Evolutionary conservation across 1,140 invertebrate genomes (phyloP).

Genomic region (Drosophila baimaii): DNA sequence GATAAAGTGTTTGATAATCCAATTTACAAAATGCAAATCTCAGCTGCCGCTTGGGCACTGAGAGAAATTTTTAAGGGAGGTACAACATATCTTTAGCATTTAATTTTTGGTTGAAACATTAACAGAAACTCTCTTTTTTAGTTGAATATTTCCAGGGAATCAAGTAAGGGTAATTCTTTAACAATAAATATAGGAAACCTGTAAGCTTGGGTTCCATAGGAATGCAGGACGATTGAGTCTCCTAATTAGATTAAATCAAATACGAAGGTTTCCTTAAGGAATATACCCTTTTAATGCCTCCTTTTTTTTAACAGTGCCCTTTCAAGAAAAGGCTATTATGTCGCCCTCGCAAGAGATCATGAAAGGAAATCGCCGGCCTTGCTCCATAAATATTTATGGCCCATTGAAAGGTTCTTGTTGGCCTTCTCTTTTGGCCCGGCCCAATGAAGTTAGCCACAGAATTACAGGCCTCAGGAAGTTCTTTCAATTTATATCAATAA

Average conservation of each 20-base stretch:
- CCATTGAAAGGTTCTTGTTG: slow-evolving; percentile 54
- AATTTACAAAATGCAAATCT: slow-evolving; percentile 75
- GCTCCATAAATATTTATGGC: slow-evolving; percentile 73
- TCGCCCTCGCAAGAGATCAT: slow-evolving; percentile 25
- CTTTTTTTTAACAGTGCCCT: not conserved
- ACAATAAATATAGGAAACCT: not conserved
- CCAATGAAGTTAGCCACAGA: slow-evolving; percentile 55
- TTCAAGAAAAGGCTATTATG: slow-evolving; percentile 7
- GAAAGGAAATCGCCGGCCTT: slow-evolving; percentile 20
- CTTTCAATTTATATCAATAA: slow-evolving; percentile 77
- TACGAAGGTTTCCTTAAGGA: not conserved
- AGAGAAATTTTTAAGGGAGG: not conserved
- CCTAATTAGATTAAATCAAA: no score
- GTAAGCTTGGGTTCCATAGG: not conserved
- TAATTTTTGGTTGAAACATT: no score
- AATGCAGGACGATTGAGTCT: not conserved
- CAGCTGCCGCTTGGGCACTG: slow-evolving; percentile 49
- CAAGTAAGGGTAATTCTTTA: not conserved
- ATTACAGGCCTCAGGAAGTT: slow-evolving; percentile 40
- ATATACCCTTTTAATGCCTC: not conserved
- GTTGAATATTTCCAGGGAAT: not conserved
- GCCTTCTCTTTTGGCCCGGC: slow-evolving; percentile 14
- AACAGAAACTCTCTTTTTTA: no score
- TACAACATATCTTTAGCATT: no score
- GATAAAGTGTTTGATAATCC: slow-evolving; percentile 73